These are phyloP conservation scores for Cyphomyrus plagiostoma DNA, from an alignment of 2,113 vertebrate genomes.

Conservation along the genomic window DNA sequence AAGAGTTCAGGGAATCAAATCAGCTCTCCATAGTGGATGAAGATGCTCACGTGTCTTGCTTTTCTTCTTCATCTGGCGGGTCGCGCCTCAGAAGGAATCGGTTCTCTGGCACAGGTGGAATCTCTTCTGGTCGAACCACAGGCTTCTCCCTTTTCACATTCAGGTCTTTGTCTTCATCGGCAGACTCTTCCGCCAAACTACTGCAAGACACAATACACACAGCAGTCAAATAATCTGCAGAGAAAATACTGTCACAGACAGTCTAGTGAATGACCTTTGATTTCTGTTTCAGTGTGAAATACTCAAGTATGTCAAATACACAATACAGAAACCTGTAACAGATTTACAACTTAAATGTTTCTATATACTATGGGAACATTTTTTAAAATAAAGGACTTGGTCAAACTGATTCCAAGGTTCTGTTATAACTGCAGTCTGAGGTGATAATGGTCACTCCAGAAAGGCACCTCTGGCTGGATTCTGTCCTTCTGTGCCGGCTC, in stretches of 20 bases:
- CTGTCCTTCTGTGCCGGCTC: slow-evolving; percentile 47
- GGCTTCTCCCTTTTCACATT: slow-evolving; percentile 82
- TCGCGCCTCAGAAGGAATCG: slow-evolving; percentile 88
- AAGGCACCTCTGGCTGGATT: slow-evolving; percentile 54
- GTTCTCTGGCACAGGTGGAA: slow-evolving; percentile 94
- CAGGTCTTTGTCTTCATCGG: slow-evolving; percentile 60
- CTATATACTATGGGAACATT: neutral
- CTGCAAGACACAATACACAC: slow-evolving; percentile 42
- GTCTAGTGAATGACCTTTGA: neutral
- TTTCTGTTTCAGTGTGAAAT: neutral
- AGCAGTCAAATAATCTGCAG: neutral
- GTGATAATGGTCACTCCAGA: neutral
- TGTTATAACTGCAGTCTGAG: neutral
- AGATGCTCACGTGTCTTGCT: slow-evolving; percentile 70
- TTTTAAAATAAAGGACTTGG: neutral
- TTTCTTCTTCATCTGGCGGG: slow-evolving; percentile 63
- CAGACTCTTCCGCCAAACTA: slow-evolving; percentile 58
- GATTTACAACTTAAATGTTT: neutral
- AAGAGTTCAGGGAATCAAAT: neutral
- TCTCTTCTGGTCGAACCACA: slow-evolving; percentile 90
- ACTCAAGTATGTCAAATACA: neutral
- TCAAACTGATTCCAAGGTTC: neutral
- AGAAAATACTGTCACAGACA: neutral
- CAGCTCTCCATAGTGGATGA: neutral
- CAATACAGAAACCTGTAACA: neutral